Percentiles rank a stretch among this genome's conserved stretches.
Evolutionary conservation across 2,797 vertebrate species (phyloP).

Genomic region (Streptopelia turtur): DNA sequence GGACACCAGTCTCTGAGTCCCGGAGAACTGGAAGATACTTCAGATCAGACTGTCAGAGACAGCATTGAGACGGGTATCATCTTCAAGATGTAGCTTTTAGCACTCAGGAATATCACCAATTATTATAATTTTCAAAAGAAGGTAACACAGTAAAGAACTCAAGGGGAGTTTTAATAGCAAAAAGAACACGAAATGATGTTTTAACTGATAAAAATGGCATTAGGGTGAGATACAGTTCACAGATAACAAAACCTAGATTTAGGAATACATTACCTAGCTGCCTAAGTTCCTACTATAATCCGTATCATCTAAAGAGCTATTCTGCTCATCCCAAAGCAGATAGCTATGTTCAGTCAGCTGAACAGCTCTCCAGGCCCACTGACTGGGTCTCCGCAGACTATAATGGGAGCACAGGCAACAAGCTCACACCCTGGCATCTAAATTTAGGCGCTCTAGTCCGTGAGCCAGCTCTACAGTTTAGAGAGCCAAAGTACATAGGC

Average conservation of each 20-base stretch:
- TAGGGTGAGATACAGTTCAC: background rate
- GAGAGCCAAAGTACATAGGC: slow-evolving; percentile 9
- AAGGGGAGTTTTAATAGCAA: background rate
- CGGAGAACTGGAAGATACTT: background rate
- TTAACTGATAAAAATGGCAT: background rate
- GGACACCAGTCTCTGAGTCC: background rate
- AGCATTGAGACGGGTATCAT: background rate
- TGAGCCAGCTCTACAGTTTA: slow-evolving; percentile 32
- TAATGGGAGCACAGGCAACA: slow-evolving; percentile 27
- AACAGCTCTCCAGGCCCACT: slow-evolving; percentile 2
- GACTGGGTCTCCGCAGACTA: background rate
- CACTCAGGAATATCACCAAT: background rate
- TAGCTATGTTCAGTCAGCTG: background rate
- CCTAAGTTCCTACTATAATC: background rate
- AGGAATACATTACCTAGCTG: background rate
- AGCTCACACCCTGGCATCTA: slow-evolving; percentile 60
- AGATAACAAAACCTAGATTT: background rate
- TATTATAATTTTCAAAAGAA: background rate
- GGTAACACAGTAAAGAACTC: background rate
- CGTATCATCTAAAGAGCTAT: background rate
- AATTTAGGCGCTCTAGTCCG: slow-evolving; percentile 49
- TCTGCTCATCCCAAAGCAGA: background rate
- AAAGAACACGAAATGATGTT: background rate
- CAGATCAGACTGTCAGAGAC: background rate
- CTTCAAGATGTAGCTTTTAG: background rate